phyloP scores from a whole-genome alignment of 2,888 invertebrate species.

The Idaea straminata region DNA sequence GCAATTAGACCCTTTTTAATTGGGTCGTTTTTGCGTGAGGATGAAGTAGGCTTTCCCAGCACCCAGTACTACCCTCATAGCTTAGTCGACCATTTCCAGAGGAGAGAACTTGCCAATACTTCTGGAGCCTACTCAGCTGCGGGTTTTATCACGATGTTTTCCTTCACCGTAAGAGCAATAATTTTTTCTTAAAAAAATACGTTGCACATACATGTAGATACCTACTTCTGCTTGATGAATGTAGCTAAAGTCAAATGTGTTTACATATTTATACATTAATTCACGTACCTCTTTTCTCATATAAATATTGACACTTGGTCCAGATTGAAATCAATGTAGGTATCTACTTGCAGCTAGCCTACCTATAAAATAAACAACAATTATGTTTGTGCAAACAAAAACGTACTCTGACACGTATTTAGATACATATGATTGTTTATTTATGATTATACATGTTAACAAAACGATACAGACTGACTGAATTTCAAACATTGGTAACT shows the following conservation, averaged over 20 bases:
- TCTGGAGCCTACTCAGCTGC: too few relatives aligned
- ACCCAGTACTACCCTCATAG: too few relatives aligned
- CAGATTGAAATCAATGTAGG: background rate
- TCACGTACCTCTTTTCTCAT: background rate
- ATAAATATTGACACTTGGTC: background rate
- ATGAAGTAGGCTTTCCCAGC: too few relatives aligned
- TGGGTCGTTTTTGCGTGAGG: too few relatives aligned
- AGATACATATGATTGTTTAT: conserved; percentile 6
- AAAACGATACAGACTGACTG: background rate
- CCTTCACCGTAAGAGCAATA: too few relatives aligned
- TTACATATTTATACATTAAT: background rate
- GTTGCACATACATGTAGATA: too few relatives aligned
- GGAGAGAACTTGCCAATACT: too few relatives aligned
- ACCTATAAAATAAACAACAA: conserved; percentile 1
- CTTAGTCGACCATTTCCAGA: too few relatives aligned
- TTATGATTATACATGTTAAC: conserved; percentile 8
- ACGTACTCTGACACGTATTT: background rate
- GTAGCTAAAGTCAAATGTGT: background rate
- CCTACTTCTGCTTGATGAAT: conserved; percentile 3
- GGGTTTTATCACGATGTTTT: too few relatives aligned
- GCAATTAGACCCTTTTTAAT: too few relatives aligned
- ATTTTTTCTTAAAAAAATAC: too few relatives aligned
- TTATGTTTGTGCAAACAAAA: conserved; percentile 24
- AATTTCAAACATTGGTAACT: conserved; percentile 32
- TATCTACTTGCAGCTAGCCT: background rate